Conservation (phyloP, 2,797 vertebrate genomes). For the Acanthornis magna region DNA sequence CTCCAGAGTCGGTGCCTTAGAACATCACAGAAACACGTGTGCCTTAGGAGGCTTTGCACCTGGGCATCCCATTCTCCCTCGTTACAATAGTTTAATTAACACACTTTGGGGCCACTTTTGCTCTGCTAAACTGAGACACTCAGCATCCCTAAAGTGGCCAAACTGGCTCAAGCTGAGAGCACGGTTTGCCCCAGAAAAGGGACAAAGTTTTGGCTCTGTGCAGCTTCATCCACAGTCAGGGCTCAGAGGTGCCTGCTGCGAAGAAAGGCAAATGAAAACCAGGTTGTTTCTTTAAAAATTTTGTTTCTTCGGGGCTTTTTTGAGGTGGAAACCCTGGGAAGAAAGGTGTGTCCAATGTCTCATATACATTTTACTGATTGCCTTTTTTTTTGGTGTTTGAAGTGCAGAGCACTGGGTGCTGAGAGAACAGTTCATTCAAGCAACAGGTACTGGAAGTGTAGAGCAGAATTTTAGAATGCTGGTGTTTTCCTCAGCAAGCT, state of each 20-base stretch:
- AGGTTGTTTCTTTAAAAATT: background rate
- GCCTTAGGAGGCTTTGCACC: slow-evolving; percentile 30
- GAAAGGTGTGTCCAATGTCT: background rate
- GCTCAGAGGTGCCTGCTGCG: background rate
- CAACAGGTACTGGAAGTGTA: background rate
- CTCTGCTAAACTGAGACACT: background rate
- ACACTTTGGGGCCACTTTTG: background rate
- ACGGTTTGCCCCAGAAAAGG: background rate
- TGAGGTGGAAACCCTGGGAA: background rate
- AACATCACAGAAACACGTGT: slow-evolving; percentile 33
- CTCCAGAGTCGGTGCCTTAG: background rate
- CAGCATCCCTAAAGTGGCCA: background rate
- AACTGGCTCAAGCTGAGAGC: background rate
- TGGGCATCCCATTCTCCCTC: background rate
- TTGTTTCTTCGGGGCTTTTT: background rate
- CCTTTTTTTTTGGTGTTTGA: background rate
- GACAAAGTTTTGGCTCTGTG: background rate
- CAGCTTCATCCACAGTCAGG: background rate
- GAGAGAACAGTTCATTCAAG: background rate
- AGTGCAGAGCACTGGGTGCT: background rate
- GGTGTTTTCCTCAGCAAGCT: background rate
- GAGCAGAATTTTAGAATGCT: background rate
- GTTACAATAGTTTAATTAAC: background rate
- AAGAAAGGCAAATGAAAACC: background rate
- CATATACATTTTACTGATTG: background rate